Percentiles rank a stretch among this genome's conserved stretches.
phyloP scores from a whole-genome alignment of 1,140 invertebrate species.

The Rhagoletis zephyria region DNA sequence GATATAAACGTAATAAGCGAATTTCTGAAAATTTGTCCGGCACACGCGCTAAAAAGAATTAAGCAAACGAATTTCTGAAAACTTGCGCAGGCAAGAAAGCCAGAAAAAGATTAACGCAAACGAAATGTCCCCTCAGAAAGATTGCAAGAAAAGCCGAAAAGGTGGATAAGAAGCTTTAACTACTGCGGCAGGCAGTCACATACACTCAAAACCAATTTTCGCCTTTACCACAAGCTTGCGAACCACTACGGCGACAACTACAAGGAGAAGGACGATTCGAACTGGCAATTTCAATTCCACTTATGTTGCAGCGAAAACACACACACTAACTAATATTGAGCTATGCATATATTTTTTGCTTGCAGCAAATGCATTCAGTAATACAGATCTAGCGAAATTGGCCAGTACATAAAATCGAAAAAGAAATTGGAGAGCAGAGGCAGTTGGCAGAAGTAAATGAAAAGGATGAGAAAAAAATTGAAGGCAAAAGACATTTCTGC shows the following conservation, averaged over 20 bases:
- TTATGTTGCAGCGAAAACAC: neutral
- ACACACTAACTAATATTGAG: neutral
- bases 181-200: neutral
- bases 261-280: neutral
- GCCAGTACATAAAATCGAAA: constrained; percentile 24
- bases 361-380: neutral
- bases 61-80: constrained; percentile 22
- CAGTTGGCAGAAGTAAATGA: neutral
- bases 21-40: constrained; percentile 28
- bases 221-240: neutral
- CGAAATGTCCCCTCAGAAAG: neutral
- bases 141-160: constrained; percentile 40
- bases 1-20: constrained; percentile 2
- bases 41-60: constrained; percentile 30
- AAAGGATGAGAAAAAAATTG: neutral
- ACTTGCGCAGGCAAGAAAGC: neutral
- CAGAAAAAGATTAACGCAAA: neutral
- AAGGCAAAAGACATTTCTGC: constrained; percentile 1
- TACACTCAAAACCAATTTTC: constrained; percentile 29
- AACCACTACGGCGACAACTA: neutral
- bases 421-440: neutral
- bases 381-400: neutral
- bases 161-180: constrained; percentile 40
- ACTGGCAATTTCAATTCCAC: constrained; percentile 40
- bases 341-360: neutral